Conservation (phyloP, 2,113 vertebrate genomes). For the Corythaixoides concolor region DNA sequence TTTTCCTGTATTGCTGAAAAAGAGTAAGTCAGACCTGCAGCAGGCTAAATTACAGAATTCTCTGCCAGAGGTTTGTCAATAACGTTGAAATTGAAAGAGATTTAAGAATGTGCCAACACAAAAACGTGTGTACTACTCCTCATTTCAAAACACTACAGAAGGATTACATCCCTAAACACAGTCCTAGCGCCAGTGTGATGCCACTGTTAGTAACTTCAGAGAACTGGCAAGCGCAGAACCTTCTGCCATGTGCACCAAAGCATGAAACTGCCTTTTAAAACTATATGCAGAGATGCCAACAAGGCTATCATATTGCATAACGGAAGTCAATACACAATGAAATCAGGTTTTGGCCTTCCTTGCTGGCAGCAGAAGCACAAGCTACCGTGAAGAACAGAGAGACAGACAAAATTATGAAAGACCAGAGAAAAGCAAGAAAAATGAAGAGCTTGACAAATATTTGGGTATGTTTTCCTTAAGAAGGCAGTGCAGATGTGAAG, state of each 20-base stretch:
- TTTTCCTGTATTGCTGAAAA: neutral
- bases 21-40: neutral
- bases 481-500: neutral
- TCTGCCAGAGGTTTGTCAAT: neutral
- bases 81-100: neutral
- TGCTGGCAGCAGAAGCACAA: neutral
- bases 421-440: neutral
- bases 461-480: neutral
- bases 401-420: neutral
- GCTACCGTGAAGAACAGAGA: neutral
- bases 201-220: neutral
- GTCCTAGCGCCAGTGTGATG: neutral
- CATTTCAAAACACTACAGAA: neutral
- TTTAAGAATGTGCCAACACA: neutral
- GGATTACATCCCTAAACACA: neutral
- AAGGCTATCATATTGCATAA: neutral
- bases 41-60: neutral
- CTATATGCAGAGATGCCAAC: neutral
- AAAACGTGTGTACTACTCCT: neutral
- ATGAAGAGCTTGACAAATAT: neutral
- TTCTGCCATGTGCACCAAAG: neutral
- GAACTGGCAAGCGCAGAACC: neutral
- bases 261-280: neutral
- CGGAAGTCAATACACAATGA: neutral
- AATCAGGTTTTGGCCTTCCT: neutral